Evolutionary conservation across 2,113 vertebrate species (phyloP).

Genomic region (Rhynchopsitta pachyrhyncha): DNA sequence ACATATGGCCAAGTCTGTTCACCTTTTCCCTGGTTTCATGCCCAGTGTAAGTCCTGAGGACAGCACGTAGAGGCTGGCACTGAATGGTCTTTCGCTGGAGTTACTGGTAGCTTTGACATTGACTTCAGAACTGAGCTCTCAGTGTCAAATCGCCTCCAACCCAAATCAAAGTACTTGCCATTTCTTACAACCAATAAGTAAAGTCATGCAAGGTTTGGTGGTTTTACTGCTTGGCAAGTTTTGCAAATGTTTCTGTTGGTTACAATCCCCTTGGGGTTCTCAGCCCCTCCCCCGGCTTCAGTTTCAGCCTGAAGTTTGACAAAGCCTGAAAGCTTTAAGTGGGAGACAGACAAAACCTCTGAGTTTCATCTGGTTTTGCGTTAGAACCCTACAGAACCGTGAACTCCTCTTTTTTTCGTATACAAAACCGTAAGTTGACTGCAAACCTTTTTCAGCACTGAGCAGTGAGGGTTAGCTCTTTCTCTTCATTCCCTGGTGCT

Average conservation of each 20-base stretch:
- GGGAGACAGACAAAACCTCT: background rate
- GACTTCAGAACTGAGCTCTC: background rate
- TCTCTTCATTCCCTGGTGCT: background rate
- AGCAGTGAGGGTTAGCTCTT: conserved; percentile 20
- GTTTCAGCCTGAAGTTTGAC: conserved; percentile 1
- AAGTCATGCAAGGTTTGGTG: background rate
- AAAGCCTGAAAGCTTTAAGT: background rate
- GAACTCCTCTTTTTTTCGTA: background rate
- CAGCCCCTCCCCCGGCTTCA: background rate
- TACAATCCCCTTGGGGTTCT: background rate
- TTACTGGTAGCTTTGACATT: background rate
- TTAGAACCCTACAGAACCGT: background rate
- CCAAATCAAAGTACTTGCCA: background rate
- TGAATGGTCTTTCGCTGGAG: background rate
- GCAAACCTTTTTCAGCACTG: background rate
- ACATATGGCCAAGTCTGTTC: background rate
- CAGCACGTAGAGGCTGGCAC: fast-evolving
- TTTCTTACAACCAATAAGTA: background rate
- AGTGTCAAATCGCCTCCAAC: background rate
- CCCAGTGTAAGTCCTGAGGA: background rate
- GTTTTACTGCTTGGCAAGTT: conserved; percentile 2
- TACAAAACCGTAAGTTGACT: background rate
- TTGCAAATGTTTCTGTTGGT: background rate
- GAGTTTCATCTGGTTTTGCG: background rate
- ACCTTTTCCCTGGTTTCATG: background rate